phyloP scores from a whole-genome alignment of 2,888 invertebrate genomes.

The Epinotia ramella region DNA sequence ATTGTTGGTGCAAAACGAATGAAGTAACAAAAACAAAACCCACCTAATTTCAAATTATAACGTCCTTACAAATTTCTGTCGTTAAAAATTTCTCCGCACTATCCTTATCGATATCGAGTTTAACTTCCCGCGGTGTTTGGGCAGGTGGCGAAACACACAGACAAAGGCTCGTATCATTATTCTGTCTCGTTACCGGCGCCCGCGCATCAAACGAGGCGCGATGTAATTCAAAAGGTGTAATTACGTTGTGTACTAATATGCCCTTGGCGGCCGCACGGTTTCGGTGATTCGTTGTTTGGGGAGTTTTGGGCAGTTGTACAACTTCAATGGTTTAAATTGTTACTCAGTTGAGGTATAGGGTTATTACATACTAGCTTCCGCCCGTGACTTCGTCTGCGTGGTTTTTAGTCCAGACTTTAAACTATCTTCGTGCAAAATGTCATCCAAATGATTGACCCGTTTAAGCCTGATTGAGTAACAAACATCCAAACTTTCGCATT shows the following conservation, averaged over 20 bases:
- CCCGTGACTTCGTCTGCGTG: no score
- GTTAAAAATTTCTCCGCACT: not conserved
- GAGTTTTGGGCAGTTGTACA: conserved; percentile 11
- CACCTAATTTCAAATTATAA: no score
- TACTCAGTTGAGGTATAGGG: not conserved
- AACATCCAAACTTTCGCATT: no score
- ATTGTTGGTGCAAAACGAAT: no score
- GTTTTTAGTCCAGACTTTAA: no score
- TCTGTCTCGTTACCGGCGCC: conserved; percentile 83
- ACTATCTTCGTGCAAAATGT: no score
- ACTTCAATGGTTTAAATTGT: not conserved
- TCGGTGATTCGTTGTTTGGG: conserved; percentile 34
- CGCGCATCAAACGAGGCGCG: conserved; percentile 71
- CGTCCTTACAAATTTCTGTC: not conserved
- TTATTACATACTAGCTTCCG: no score
- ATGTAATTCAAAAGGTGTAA: conserved; percentile 76
- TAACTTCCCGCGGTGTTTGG: conserved; percentile 69
- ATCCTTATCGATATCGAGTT: conserved; percentile 50
- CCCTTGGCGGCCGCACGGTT: conserved; percentile 38
- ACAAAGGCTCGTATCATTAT: conserved; percentile 82
- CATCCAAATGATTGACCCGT: no score
- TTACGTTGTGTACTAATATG: conserved; percentile 73
- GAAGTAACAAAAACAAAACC: no score
- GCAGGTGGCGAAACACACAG: conserved; percentile 84
- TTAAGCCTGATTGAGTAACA: no score